phyloP scores from a whole-genome alignment of 2,113 vertebrate species.

The Toxotes jaculatrix region DNA sequence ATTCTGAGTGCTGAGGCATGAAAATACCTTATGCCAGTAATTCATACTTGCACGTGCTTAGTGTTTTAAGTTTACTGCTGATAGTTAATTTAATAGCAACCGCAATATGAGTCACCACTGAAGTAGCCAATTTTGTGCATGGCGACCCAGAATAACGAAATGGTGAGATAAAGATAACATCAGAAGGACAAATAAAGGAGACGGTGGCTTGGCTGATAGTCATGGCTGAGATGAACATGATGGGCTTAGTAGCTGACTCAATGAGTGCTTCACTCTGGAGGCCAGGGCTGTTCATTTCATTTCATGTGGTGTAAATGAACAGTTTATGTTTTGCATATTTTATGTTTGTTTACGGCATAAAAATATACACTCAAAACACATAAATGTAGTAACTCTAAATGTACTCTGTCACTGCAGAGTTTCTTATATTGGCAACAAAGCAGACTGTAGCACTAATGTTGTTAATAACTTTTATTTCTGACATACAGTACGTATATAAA shows the following conservation, averaged over 20 bases:
- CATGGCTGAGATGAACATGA: background rate
- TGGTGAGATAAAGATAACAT: background rate
- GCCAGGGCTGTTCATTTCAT: no score
- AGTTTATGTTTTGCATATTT: no score
- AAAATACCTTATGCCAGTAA: background rate
- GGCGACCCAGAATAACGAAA: background rate
- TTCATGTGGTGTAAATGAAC: no score
- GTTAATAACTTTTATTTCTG: no score
- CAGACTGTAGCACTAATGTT: no score
- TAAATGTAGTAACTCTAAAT: no score
- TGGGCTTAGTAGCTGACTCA: background rate
- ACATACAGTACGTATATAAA: no score
- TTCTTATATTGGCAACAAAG: no score
- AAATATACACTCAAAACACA: no score
- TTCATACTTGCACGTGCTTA: background rate
- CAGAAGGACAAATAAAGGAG: constrained; percentile 7
- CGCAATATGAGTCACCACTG: background rate
- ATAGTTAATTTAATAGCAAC: background rate
- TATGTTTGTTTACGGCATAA: no score
- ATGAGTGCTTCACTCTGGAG: background rate
- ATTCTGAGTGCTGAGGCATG: background rate
- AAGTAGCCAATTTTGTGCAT: background rate
- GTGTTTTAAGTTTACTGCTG: background rate
- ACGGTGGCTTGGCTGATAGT: background rate
- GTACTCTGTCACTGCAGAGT: no score